Base-by-base conservation (phyloP, 2,888 invertebrate species). In the Mythimna impura region DNA sequence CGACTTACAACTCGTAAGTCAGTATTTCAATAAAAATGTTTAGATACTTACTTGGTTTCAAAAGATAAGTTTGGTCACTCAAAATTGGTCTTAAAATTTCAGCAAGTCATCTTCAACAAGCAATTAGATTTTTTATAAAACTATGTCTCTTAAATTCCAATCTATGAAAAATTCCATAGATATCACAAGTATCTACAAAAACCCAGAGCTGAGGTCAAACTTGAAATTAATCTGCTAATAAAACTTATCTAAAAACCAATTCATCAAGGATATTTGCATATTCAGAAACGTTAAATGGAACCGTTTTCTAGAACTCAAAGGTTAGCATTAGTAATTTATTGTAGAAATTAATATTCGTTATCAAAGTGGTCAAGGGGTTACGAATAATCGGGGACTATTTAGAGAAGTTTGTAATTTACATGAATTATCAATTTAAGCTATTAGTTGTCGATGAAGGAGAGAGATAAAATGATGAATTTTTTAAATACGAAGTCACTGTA, bases 241-340 rank as follows among this genome's bases (percentile, higher is more conserved):
- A 57, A 71, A n/a, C 52, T 47, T 79, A 74, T 80, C 80, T 74
- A 30, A 5, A 76, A 54, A 66, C 50, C 68, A 60, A 82, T 83
- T 83, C 71, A 82, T 83, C 67, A 77, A 60, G 62, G 8, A 54
- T 50, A 74, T 83, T 82, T 74, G 54, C 77, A 82, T 80, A 81
- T 63, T 82, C 72, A 54, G 61, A 65, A 43, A 71, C 22, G 63
- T 30, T 69, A 67, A 80, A 66, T 47, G 36, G 66, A 69, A 74
- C 57, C 64, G 50, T 65, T 62, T 80, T 80, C 67, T 71, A 77
- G 36, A 67, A 81, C 30, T 57, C 60, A 17, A 64, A 71, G 50
- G 61, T 61, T 52, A 77, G 17, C 43, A 71, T 79, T 77, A 81
- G 77, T 30, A 71, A 79, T 81, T 81, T 64, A 71, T 81, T 81